Base-by-base conservation (phyloP, 2,113 vertebrate genomes). In the Lagopus muta region DNA sequence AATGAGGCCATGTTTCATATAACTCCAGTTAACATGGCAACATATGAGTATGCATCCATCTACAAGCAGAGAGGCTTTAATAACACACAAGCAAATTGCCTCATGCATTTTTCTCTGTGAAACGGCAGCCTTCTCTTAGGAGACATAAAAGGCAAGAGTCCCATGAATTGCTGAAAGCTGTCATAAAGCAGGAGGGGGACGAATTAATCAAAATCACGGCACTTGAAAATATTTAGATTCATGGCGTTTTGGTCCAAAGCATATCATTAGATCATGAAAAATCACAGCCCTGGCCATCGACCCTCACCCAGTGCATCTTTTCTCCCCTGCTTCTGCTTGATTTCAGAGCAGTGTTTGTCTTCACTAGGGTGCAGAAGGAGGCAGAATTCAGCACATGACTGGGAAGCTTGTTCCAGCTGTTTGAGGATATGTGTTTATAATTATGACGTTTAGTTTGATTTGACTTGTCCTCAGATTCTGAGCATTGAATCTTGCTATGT, bases 1-100 rank as follows among this genome's bases (percentile, higher is more conserved):
- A 62, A 58, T 28, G 36, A 80, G 55, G 47, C 12, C 19, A 21
- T 43, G 64, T 83, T 92, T 89, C 67, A 36, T 64, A 6, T 17
- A 78, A 93, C 25, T 89, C 72, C 73, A 74, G 82, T 83, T 97
- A 92, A 80, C 79, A 86, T 83, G 91, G 82, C 79, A 82, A 89
- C 84, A 85, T 57, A 69, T 7, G 55, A 94, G 50, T 38, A 22
- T 21, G 67, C 45, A 86, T 86, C 57, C 15, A 1, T 83, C 85
- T n/a, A 36, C 2, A 19, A 64, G 75, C 64, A 79, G 24, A 61
- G 57, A 43, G 58, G 28, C 27, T 90, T 81, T 75, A 86, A 32
- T 58, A 90, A 54, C 73, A 66, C 55, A 11, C 2, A 0, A 57
- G 42, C 50, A 77, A 89, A 92, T 86, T 88, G 76, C 25, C 34